Evolutionary conservation across 37 sponge, comb jelly and placozoan species (phyloP), one percentile per base, ranked within the genome.

Genomic region (Tethya wilhelma): DNA sequence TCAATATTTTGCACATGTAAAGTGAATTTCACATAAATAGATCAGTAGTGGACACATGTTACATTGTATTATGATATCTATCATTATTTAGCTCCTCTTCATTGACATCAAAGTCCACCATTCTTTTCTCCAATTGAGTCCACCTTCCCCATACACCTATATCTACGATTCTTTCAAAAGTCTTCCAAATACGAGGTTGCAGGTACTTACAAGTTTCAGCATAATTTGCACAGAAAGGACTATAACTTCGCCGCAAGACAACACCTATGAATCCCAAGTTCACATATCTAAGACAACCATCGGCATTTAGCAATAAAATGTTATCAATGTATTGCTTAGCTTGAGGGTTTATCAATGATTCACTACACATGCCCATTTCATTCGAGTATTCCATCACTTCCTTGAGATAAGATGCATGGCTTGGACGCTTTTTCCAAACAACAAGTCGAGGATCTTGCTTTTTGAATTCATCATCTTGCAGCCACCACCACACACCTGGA

Each of bases 101-200:
- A 58, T 77, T 89, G 2, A 89, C 64, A 56, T 89, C 89, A 72
- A 57, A 89, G 56, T 89, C 89, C 9, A 57, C 38, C 89, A 89
- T 89, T 30, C 77, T 58, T 59, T 26, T 77, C 17, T 78, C 73
- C 36, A 89, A 43, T 22, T 19, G 19, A 30, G 57, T 26, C 89
- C 89, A 89, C 67, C 73, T 70, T 0, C 78, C 74, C 73, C 75
- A 78, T 43, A 78, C 45, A 0, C 89, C 89, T 38, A 89, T 33
- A 42, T 89, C 89, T 23, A 89, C 72, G n/a, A 89, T 49, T 7
- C 78, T 69, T 1, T 40, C 23, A 30, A 49, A 31, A 36, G 77
- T 29, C 43, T 56, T 64, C 83, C 83, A 89, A 84, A 80, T 79
- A 26, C 71, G 58, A 22, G 66, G 71, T 30, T 59, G 71, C 34